Percentiles rank a stretch among this genome's conserved stretches.
These are phyloP conservation scores for Diplazon laetatorius DNA, from an alignment of 2,888 invertebrate species.

Conservation along the genomic window DNA sequence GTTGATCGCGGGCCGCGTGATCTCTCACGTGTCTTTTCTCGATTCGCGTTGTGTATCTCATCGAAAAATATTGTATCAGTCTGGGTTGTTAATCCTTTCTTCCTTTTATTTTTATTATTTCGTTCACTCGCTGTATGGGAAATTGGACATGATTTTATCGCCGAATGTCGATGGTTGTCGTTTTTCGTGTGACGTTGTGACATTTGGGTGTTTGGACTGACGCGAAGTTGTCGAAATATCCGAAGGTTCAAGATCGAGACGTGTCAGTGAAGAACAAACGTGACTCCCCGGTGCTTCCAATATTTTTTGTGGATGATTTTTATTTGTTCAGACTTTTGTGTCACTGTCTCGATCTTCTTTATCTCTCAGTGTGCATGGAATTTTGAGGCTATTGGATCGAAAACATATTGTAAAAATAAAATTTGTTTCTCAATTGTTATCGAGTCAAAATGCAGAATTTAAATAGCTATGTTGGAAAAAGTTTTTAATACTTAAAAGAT, in stretches of 20 bases:
- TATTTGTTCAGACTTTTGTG: too few relatives aligned
- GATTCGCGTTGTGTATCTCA: slow-evolving; percentile 4
- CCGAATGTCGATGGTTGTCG: background rate
- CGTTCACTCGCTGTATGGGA: background rate
- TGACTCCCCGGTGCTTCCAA: background rate
- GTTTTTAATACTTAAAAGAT: too few relatives aligned
- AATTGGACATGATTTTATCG: background rate
- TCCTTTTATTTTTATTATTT: background rate
- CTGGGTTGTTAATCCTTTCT: background rate
- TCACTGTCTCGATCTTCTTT: too few relatives aligned
- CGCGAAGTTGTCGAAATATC: background rate
- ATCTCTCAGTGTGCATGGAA: too few relatives aligned
- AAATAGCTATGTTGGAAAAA: too few relatives aligned
- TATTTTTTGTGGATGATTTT: background rate
- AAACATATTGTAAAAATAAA: too few relatives aligned
- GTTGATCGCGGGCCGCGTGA: background rate
- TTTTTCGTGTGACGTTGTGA: background rate
- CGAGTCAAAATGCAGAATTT: too few relatives aligned
- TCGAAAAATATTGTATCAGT: background rate
- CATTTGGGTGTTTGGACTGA: background rate
- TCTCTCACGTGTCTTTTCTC: background rate
- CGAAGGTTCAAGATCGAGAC: background rate
- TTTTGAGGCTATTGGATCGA: too few relatives aligned
- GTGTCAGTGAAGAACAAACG: too few relatives aligned
- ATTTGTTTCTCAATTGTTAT: too few relatives aligned